Evolutionary conservation across 2,113 vertebrate genomes (phyloP), one percentile per base, ranked within the genome.

Genomic region (Myocastor coypus): DNA sequence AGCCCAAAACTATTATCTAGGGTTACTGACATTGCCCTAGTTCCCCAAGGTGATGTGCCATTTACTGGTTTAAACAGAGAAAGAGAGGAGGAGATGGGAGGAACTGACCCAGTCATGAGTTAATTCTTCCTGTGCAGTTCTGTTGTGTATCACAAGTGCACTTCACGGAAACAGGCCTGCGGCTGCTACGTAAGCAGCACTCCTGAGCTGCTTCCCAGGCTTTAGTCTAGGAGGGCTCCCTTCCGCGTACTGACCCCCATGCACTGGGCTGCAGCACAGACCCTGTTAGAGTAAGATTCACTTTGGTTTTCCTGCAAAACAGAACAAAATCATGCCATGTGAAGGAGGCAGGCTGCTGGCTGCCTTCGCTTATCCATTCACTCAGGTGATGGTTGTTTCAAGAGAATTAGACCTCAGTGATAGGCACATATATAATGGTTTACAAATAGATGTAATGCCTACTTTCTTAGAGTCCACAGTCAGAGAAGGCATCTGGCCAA

Each of bases 281-380:
- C 42, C 75, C 14, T 78, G 42, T 32, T 50, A 78, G 50, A 78
- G 50, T 17, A 32, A 50, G 12, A 30, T 50, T 50, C 16, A 17
- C 28, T 32, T 78, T 50, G 20, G 42, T 30, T 78, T 78, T 50
- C 28, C 42, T 50, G 42, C 50, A 78, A 78, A 78, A 32, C 75
- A 77, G 46, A 77, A 46, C 73, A 77, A 77, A 77, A 77, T 3
- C 30, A 13, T 42, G 42, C 26, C 0, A 40, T 32, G 40, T 26
- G 11, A 19, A 19, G 50, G 3, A 61, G 16, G 30, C 34, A 24
- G 0, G 2, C 26, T 63, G 50, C 55, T 6, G 26, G 34, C 46
- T 26, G 30, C 46, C 42, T 10, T 46, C 17, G 0, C 6, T 3
- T 22, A 1, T 24, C n/a, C 13, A 0, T 82, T 63, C 46, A 13